A percentile compares a stretch with the other conserved stretches of the same genome.
These are phyloP conservation scores for Acanthopagrus latus DNA, from an alignment of 2,797 vertebrate genomes.

Conservation along the genomic window DNA sequence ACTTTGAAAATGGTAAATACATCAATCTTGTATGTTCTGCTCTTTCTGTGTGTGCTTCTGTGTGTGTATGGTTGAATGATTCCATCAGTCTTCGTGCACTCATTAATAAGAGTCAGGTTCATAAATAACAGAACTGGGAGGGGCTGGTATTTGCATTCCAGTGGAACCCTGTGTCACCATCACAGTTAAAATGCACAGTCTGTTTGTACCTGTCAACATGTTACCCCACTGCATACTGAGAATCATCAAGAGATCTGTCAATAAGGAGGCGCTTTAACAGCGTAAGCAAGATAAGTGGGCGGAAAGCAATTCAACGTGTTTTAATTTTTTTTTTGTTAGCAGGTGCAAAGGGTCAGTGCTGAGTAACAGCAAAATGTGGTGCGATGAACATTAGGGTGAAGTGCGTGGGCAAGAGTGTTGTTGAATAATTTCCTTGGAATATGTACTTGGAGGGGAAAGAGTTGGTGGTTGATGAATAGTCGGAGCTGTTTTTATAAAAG, in stretches of 20 bases:
- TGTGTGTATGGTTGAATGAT: constrained; percentile 51
- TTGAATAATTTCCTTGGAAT: constrained; percentile 40
- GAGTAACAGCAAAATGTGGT: constrained; percentile 24
- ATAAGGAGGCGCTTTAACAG: constrained; percentile 11
- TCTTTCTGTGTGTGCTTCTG: constrained; percentile 30
- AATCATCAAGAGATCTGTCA: constrained; percentile 26
- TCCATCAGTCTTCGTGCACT: constrained; percentile 77
- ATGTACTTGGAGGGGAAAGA: constrained; percentile 14
- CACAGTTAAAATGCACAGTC: constrained; percentile 38
- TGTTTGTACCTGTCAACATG: constrained; percentile 28
- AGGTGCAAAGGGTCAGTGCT: constrained; percentile 32
- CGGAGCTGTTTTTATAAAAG: constrained; percentile 13
- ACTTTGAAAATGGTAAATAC: constrained; percentile 72
- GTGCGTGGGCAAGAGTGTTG: constrained; percentile 30
- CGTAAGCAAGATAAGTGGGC: constrained; percentile 23
- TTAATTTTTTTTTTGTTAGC: constrained; percentile 23
- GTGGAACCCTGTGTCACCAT: constrained; percentile 37
- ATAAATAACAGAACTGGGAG: constrained; percentile 68
- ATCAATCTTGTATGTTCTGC: constrained; percentile 67
- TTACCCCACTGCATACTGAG: constrained; percentile 6
- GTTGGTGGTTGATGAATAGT: constrained; percentile 23
- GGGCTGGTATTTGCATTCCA: constrained; percentile 35
- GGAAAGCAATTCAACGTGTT: constrained; percentile 29
- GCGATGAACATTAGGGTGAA: constrained; percentile 20
- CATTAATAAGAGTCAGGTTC: constrained; percentile 76